phyloP scores from a whole-genome alignment of 2,797 vertebrate genomes.

The Lophius americanus region DNA sequence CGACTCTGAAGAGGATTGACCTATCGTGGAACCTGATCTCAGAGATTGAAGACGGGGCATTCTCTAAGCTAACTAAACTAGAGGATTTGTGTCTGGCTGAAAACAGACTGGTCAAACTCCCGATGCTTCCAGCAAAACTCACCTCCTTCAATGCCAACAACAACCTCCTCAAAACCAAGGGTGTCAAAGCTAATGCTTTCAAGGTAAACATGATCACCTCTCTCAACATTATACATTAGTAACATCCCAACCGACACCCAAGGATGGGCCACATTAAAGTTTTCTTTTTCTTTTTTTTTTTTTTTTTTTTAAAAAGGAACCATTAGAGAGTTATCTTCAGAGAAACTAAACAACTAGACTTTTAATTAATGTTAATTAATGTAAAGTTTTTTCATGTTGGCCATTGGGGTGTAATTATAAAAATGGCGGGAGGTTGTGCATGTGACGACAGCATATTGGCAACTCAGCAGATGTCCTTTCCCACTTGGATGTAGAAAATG shows the following conservation, averaged over 20 bases:
- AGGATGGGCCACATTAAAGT: background rate
- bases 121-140: constrained; percentile 90
- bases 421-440: no score
- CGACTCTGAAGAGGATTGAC: constrained; percentile 94
- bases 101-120: constrained; percentile 90
- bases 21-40: constrained; percentile 94
- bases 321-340: background rate
- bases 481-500: no score
- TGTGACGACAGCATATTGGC: no score
- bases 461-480: no score
- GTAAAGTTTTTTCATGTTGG: no score
- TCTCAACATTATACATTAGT: background rate
- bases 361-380: no score
- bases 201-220: constrained; percentile 81
- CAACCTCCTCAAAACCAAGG: constrained; percentile 92
- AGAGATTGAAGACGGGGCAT: constrained; percentile 95
- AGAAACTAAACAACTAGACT: background rate
- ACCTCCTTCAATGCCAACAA: constrained; percentile 90
- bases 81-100: constrained; percentile 94
- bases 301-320: background rate
- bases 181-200: constrained; percentile 93
- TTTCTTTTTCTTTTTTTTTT: background rate
- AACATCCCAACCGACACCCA: background rate
- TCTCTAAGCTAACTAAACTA: constrained; percentile 88
- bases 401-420: no score